Conservation (phyloP, 2,797 vertebrate species). For the Typhlichthys subterraneus region DNA sequence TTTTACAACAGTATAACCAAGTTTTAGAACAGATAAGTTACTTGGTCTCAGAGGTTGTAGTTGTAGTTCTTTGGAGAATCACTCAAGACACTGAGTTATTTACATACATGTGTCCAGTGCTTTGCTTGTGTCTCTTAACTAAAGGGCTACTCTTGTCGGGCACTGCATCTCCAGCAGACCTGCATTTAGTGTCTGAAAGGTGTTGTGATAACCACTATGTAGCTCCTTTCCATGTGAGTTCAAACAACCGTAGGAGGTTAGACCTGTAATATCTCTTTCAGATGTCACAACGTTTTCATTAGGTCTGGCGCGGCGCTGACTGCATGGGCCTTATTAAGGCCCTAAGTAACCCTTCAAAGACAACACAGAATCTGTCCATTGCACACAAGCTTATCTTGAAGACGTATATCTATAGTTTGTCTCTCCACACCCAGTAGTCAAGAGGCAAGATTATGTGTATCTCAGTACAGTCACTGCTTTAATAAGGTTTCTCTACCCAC, state of each 20-base stretch:
- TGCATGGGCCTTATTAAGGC: slow-evolving; percentile 46
- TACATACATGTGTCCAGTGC: neutral
- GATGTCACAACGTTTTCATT: slow-evolving; percentile 74
- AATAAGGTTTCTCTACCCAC: no score
- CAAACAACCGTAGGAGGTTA: slow-evolving; percentile 56
- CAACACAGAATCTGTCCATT: slow-evolving; percentile 32
- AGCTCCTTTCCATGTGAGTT: slow-evolving; percentile 59
- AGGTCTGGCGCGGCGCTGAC: slow-evolving; percentile 42
- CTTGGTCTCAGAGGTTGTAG: neutral
- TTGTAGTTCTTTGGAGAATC: no score
- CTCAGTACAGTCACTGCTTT: no score
- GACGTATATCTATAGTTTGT: neutral
- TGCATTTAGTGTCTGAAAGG: slow-evolving; percentile 60
- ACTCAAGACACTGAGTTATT: no score
- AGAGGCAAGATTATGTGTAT: neutral
- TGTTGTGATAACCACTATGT: slow-evolving; percentile 70
- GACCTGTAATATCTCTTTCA: slow-evolving; percentile 61
- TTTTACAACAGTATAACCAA: no score
- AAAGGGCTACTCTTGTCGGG: slow-evolving; percentile 17
- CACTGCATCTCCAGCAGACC: slow-evolving; percentile 37
- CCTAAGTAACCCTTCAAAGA: slow-evolving; percentile 55
- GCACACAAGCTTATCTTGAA: neutral
- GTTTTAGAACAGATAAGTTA: neutral
- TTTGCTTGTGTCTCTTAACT: slow-evolving; percentile 30
- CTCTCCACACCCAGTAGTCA: neutral